A percentile compares a stretch with the other conserved stretches of the same genome.
Evolutionary conservation across 2,888 invertebrate genomes (phyloP).

Genomic region (Lypha dubia): DNA sequence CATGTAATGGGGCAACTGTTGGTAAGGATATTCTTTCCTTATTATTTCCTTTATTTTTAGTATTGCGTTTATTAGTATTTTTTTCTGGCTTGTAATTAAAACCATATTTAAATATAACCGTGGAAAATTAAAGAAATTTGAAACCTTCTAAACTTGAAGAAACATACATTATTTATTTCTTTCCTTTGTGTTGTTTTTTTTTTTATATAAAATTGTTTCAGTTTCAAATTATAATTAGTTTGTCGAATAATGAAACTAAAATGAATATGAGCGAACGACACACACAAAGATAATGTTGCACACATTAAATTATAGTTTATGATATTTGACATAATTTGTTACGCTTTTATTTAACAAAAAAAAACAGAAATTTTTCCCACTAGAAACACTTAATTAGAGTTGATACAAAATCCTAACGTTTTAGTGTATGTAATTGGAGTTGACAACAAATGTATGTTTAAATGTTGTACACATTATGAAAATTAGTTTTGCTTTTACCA

Average conservation of each 20-base stretch:
- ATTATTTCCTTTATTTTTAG: neutral
- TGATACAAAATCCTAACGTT: slow-evolving; percentile 61
- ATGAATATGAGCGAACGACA: too few species aligned
- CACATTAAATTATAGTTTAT: slow-evolving; percentile 62
- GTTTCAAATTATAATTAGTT: slow-evolving; percentile 61
- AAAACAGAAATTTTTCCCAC: slow-evolving; percentile 6
- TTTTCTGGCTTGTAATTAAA: slow-evolving; percentile 30
- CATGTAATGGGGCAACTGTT: neutral
- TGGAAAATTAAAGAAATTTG: slow-evolving; percentile 57
- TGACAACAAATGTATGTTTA: slow-evolving; percentile 65
- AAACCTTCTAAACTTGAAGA: slow-evolving; percentile 37
- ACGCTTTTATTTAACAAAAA: slow-evolving; percentile 41
- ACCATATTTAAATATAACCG: slow-evolving; percentile 57
- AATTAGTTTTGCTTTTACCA: slow-evolving; percentile 60
- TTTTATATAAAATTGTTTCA: slow-evolving; percentile 27
- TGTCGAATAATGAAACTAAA: slow-evolving; percentile 11
- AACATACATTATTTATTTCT: slow-evolving; percentile 17
- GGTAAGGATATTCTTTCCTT: neutral
- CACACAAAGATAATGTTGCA: slow-evolving; percentile 32
- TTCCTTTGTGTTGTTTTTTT: neutral
- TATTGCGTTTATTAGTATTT: neutral
- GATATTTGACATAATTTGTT: slow-evolving; percentile 69
- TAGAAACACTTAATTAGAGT: slow-evolving; percentile 68
- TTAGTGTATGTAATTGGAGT: slow-evolving; percentile 70
- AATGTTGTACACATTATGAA: slow-evolving; percentile 68